Evolutionary conservation across 2,888 invertebrate genomes (phyloP).

Genomic region (Terebella lapidaria): DNA sequence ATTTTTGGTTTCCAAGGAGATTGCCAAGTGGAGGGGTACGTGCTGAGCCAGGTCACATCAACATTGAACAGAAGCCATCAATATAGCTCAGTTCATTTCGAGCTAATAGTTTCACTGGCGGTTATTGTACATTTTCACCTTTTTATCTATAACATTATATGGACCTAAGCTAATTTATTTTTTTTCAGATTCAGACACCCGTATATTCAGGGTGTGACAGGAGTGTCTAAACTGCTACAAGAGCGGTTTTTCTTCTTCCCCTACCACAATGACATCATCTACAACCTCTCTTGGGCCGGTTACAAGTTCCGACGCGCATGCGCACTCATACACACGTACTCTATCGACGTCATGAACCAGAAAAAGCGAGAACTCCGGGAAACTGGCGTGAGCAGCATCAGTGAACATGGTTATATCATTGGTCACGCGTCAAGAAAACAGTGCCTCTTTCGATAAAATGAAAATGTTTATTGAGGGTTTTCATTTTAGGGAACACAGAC

Average conservation of each 20-base stretch:
- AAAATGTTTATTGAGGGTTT: too few species aligned
- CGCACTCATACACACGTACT: background rate
- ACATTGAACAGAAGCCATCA: too few species aligned
- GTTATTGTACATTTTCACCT: too few species aligned
- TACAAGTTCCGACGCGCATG: constrained; percentile 4
- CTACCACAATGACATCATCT: constrained; percentile 6
- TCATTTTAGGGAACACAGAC: background rate
- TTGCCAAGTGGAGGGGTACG: constrained; percentile 25
- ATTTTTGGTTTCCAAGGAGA: constrained; percentile 32
- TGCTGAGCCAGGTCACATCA: too few species aligned
- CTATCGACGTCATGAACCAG: constrained; percentile 1
- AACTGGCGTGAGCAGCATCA: too few species aligned
- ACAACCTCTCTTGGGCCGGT: constrained; percentile 2
- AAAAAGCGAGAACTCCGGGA: background rate
- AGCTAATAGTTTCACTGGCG: too few species aligned
- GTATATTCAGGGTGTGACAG: constrained; percentile 6
- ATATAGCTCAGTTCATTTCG: too few species aligned
- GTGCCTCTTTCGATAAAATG: too few species aligned
- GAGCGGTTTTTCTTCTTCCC: constrained; percentile 3
- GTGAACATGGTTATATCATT: too few species aligned
- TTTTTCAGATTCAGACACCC: constrained; percentile 1
- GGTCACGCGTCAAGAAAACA: too few species aligned
- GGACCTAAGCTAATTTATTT: too few species aligned
- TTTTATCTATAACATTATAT: too few species aligned
- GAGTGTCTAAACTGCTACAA: constrained; percentile 2